Base-by-base conservation (phyloP, 2,888 invertebrate genomes). In the Chrysolina americana region DNA sequence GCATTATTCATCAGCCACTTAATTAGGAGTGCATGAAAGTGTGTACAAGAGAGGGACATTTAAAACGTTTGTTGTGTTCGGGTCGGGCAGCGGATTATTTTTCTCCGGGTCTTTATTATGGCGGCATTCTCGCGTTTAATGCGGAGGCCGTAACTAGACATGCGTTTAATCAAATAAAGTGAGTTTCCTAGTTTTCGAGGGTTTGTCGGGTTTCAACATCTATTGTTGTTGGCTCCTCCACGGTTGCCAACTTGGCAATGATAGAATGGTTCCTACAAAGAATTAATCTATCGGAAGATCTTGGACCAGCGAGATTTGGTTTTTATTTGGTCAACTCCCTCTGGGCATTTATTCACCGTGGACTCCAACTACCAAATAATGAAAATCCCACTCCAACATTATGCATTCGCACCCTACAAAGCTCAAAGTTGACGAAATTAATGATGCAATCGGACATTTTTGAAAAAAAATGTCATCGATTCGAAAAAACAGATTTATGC, bases 21-120 rank as follows among this genome's bases (percentile, higher is more conserved):
- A 78, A 80, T 79, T 79, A 80, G 77, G 73, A 78, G 76, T 48
- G 68, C 75, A 73, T 75, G 77, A 77, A 78, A 78, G 73, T 78
- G 77, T 63, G 77, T 74, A 65, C 68, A 75, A 77, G 77, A 74
- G 75, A 75, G 80, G 73, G 75, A 76, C 78, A 78, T 79, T 81
- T 84, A 82, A 84, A 84, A 83, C 82, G 83, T 81, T 83, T 83
- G 83, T 84, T 81, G 80, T 83, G 83, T 83, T 79, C 76, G 66
- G 76, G 75, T 73, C 69, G 59, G 70, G 76, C 77, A 71, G 78
- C 73, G 78, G 78, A 81, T 76, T 78, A 82, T 81, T 83, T 80
- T 79, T 83, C 79, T 68, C 41, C 53, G 73, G 71, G 73, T 73
- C 71, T 75, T 79, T 77, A 77, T 77, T 71, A 74, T 75, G 78